Conservation (phyloP, 2,797 vertebrate species). For the Crenichthys baileyi region DNA sequence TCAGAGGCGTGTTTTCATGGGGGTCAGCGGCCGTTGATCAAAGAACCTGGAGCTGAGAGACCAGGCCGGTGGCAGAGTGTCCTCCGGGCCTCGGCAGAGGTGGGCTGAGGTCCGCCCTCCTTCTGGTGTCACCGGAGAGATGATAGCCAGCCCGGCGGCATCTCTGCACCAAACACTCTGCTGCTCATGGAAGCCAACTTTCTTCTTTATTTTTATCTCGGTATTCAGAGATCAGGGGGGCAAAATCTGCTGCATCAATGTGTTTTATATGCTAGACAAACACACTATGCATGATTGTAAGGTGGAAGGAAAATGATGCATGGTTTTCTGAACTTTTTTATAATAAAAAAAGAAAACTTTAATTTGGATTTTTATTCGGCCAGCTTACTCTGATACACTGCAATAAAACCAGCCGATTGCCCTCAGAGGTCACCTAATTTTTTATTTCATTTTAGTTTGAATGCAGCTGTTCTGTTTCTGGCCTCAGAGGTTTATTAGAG, state of each 20-base stretch:
- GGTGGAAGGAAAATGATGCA: neutral
- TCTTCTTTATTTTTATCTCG: neutral
- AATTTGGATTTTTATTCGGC: too few relatives aligned
- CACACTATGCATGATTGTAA: neutral
- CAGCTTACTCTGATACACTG: too few relatives aligned
- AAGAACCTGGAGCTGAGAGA: conserved; percentile 68
- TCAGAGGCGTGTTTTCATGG: conserved; percentile 33
- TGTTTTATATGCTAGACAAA: neutral
- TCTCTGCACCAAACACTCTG: conserved; percentile 4
- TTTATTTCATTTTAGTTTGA: too few relatives aligned
- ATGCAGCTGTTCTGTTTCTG: too few relatives aligned
- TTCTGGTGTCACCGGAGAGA: conserved; percentile 74
- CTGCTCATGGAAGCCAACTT: neutral
- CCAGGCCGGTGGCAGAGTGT: conserved; percentile 35
- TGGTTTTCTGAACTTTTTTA: neutral
- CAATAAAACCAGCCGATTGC: too few relatives aligned
- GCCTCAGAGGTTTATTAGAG: too few relatives aligned
- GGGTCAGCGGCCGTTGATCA: conserved; percentile 69
- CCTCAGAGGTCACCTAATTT: too few relatives aligned
- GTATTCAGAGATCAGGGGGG: neutral
- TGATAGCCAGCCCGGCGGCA: conserved; percentile 60
- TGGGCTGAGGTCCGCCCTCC: conserved; percentile 46
- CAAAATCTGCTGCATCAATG: neutral
- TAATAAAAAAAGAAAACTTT: neutral
- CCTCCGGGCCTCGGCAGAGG: conserved; percentile 42